These are phyloP conservation scores for Papilio polytes DNA, from an alignment of 1,140 invertebrate species.

Conservation along the genomic window DNA sequence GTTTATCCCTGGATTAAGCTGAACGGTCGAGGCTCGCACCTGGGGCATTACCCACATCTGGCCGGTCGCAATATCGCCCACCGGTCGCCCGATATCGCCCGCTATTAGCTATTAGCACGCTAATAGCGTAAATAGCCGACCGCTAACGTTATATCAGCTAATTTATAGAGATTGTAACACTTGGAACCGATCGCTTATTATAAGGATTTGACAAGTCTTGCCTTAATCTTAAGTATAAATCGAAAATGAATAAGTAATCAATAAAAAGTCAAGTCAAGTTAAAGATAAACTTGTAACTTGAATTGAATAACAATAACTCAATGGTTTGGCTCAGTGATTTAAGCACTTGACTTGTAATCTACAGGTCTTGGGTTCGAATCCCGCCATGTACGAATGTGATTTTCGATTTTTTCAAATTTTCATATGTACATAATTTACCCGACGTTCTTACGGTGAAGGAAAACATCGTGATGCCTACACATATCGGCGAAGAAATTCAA, in stretches of 20 bases:
- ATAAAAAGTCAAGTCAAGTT: no score
- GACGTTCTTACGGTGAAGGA: no score
- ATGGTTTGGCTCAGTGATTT: no score
- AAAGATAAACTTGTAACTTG: background rate
- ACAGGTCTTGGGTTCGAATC: no score
- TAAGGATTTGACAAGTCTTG: background rate
- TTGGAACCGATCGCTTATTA: slow-evolving; percentile 12
- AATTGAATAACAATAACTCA: background rate
- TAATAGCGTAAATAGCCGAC: slow-evolving; percentile 36
- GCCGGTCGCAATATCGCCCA: slow-evolving; percentile 23
- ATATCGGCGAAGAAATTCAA: no score
- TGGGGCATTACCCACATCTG: slow-evolving; percentile 30
- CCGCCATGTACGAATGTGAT: no score
- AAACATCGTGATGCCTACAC: no score
- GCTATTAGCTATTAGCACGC: slow-evolving; percentile 35
- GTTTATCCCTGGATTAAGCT: slow-evolving; percentile 26
- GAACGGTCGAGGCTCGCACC: slow-evolving; percentile 21
- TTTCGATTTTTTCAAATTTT: no score
- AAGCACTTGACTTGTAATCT: no score
- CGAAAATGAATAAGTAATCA: no score
- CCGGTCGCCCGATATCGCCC: slow-evolving; percentile 21
- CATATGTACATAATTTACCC: no score
- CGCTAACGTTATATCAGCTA: slow-evolving; percentile 26
- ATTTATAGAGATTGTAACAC: slow-evolving; percentile 22
- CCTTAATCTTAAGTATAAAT: background rate